Evolutionary conservation across 2,888 invertebrate species (phyloP).

Genomic region (Ennomos erosarius): DNA sequence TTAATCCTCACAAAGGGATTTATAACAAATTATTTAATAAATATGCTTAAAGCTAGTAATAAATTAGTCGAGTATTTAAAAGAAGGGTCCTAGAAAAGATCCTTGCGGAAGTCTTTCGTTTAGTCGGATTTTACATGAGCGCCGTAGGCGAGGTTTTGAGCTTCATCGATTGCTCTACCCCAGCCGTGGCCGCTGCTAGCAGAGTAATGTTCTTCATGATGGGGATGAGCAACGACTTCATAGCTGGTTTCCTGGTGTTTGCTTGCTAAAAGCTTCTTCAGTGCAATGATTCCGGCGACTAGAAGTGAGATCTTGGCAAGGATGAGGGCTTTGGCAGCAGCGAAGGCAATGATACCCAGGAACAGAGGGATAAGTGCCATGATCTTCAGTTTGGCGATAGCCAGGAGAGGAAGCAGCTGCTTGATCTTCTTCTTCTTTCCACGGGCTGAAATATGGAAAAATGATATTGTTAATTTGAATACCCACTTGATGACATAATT

Average conservation of each 20-base stretch:
- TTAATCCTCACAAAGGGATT: conserved; percentile 71
- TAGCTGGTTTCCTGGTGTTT: conserved; percentile 89
- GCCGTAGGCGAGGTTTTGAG: conserved; percentile 86
- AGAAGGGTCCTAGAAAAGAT: conserved; percentile 50
- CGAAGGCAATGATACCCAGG: conserved; percentile 89
- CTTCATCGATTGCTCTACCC: conserved; percentile 85
- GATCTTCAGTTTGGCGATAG: conserved; percentile 91
- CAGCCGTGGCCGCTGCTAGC: conserved; percentile 86
- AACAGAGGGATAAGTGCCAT: conserved; percentile 91
- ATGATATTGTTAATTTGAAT: neutral
- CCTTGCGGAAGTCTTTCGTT: conserved; percentile 47
- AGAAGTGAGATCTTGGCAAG: conserved; percentile 93
- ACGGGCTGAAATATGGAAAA: conserved; percentile 83
- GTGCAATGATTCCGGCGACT: conserved; percentile 89
- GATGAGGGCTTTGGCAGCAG: conserved; percentile 94
- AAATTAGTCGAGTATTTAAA: conserved; percentile 46
- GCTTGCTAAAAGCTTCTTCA: conserved; percentile 89
- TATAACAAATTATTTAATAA: conserved; percentile 73
- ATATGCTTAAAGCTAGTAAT: conserved; percentile 77
- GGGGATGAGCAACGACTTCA: conserved; percentile 90
- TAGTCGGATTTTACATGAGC: conserved; percentile 80
- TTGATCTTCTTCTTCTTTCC: conserved; percentile 93
- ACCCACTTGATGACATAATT: too few relatives aligned
- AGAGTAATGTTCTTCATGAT: conserved; percentile 82
- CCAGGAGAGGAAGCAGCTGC: conserved; percentile 89